These are phyloP conservation scores for Athene cunicularia DNA, from an alignment of 2,113 vertebrate genomes.

Conservation along the genomic window DNA sequence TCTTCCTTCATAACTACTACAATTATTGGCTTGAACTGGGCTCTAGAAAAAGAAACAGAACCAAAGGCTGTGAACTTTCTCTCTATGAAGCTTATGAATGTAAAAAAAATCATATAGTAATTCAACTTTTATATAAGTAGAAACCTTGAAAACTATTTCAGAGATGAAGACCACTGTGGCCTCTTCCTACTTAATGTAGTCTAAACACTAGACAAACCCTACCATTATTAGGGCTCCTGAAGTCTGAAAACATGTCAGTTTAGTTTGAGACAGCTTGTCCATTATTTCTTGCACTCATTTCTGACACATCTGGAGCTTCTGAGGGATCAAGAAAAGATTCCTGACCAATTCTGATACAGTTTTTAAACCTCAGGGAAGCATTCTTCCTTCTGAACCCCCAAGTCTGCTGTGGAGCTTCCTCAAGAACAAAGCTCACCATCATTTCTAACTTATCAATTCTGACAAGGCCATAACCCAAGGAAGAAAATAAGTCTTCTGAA, in stretches of 20 bases:
- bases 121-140: neutral
- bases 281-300: neutral
- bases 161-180: rapidly evolving
- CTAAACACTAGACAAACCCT: neutral
- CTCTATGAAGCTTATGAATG: neutral
- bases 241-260: neutral
- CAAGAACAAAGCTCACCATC: neutral
- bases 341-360: neutral
- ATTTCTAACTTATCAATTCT: neutral
- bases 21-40: neutral
- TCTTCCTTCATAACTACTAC: neutral
- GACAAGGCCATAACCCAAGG: neutral
- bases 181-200: rapidly evolving
- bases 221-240: neutral
- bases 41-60: neutral
- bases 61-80: neutral
- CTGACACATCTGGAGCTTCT: neutral
- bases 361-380: neutral
- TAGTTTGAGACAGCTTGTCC: neutral
- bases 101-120: neutral
- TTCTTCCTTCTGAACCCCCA: neutral
- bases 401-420: neutral
- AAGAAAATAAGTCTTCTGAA: neutral
- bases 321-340: neutral
- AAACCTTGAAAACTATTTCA: neutral